Conservation (phyloP, 2,797 vertebrate genomes). For the Setipinna tenuifilis region DNA sequence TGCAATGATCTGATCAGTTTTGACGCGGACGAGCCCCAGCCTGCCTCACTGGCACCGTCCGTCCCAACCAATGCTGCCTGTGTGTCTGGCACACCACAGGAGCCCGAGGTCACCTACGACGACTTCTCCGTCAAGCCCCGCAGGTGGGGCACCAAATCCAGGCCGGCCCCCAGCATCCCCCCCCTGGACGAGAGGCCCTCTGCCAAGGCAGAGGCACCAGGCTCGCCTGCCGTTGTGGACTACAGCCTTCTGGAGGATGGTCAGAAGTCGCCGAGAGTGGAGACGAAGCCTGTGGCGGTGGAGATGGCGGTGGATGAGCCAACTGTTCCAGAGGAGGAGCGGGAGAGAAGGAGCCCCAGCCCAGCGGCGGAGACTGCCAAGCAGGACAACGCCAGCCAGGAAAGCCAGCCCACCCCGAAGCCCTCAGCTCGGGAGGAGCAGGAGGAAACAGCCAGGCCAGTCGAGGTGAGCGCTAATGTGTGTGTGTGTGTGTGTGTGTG, state of each 20-base stretch:
- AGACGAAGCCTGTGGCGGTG: neutral
- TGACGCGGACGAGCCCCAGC: constrained; percentile 44
- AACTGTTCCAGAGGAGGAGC: neutral
- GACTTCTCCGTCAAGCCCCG: constrained; percentile 69
- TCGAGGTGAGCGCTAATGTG: neutral
- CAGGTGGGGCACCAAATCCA: constrained; percentile 49
- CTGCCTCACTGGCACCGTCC: neutral
- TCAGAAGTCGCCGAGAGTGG: neutral
- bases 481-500: constrained; percentile 9
- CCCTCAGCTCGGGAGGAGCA: neutral
- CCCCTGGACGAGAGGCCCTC: constrained; percentile 9
- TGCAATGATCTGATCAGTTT: constrained; percentile 53
- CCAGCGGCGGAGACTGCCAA: neutral
- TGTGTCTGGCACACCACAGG: neutral
- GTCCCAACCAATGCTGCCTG: too few species aligned
- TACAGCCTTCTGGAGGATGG: neutral
- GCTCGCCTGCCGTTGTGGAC: neutral
- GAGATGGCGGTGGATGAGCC: neutral
- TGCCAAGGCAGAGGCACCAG: neutral
- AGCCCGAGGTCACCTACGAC: constrained; percentile 56
- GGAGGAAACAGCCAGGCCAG: neutral
- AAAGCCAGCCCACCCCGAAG: neutral
- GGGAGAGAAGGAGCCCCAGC: neutral
- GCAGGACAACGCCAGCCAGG: neutral
- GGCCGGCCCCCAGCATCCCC: constrained; percentile 28